These are phyloP conservation scores for Eupithecia tripunctaria DNA, from an alignment of 2,888 invertebrate species.

Conservation along the genomic window DNA sequence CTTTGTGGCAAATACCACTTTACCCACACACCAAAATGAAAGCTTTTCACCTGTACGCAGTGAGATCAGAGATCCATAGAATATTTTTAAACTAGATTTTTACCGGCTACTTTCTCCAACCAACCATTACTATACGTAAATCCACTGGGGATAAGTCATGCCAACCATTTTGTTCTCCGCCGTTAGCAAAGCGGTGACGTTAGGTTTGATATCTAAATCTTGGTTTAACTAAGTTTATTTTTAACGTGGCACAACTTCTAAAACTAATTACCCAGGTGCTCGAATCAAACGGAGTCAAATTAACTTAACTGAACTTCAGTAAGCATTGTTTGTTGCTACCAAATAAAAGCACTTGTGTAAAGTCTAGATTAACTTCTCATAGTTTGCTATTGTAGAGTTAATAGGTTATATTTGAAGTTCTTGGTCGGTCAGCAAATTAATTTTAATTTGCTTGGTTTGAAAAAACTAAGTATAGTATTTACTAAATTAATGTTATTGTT, in stretches of 20 bases:
- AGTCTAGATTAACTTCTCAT: not conserved
- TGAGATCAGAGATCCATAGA: not conserved
- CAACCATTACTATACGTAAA: too few species aligned
- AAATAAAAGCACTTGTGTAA: not conserved
- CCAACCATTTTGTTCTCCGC: not conserved
- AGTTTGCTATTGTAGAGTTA: not conserved
- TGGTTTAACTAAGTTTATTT: not conserved
- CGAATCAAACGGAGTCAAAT: constrained; percentile 21
- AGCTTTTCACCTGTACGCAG: not conserved
- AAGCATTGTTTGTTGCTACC: not conserved
- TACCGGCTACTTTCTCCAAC: not conserved
- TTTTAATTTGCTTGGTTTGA: not conserved
- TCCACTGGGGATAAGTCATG: not conserved
- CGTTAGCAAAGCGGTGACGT: not conserved
- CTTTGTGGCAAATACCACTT: not conserved
- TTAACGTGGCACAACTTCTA: constrained; percentile 6
- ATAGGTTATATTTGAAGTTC: not conserved
- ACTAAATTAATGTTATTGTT: too few species aligned
- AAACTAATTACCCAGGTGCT: constrained; percentile 27
- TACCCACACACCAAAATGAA: not conserved
- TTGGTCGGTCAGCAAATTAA: not conserved
- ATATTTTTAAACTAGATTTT: not conserved
- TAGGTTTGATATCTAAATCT: not conserved
- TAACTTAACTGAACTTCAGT: constrained; percentile 11
- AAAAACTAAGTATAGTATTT: not conserved